Conservation (phyloP, 2,888 invertebrate genomes). For the Tanaodytes sp. region DNA sequence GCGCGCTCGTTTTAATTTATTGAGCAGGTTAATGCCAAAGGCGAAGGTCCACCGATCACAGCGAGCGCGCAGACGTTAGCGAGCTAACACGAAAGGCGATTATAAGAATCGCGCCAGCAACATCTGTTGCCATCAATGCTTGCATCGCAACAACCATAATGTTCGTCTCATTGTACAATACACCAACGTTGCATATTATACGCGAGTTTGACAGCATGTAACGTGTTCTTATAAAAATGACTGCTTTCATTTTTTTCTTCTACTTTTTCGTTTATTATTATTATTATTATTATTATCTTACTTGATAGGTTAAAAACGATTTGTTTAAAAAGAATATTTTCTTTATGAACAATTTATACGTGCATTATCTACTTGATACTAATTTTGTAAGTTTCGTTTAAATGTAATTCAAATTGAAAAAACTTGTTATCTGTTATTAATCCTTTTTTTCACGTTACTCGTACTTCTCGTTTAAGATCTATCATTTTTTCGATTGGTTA, state of each 20-base stretch:
- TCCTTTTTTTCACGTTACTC: no score
- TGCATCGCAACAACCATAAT: slow-evolving; percentile 49
- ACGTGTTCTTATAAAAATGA: background rate
- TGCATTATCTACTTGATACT: no score
- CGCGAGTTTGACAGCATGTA: slow-evolving; percentile 19
- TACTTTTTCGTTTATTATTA: no score
- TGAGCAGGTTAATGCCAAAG: slow-evolving; percentile 59
- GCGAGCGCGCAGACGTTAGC: slow-evolving; percentile 40
- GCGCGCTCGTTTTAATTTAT: slow-evolving; percentile 64
- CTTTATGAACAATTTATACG: no score
- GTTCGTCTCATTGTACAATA: slow-evolving; percentile 33
- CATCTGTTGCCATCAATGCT: slow-evolving; percentile 61
- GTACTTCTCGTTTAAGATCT: no score
- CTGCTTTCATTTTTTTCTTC: no score
- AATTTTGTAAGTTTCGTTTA: no score
- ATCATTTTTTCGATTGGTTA: background rate
- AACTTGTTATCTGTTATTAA: no score
- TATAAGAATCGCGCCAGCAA: slow-evolving; percentile 59
- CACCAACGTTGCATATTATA: slow-evolving; percentile 43
- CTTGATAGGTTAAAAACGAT: no score
- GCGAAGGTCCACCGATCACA: slow-evolving; percentile 48
- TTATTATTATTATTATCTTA: no score
- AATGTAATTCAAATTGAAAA: no score
- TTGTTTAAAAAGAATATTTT: no score
- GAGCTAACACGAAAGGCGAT: slow-evolving; percentile 57